Evolutionary conservation across 2,113 vertebrate species (phyloP).

Genomic region (Indicator indicator): DNA sequence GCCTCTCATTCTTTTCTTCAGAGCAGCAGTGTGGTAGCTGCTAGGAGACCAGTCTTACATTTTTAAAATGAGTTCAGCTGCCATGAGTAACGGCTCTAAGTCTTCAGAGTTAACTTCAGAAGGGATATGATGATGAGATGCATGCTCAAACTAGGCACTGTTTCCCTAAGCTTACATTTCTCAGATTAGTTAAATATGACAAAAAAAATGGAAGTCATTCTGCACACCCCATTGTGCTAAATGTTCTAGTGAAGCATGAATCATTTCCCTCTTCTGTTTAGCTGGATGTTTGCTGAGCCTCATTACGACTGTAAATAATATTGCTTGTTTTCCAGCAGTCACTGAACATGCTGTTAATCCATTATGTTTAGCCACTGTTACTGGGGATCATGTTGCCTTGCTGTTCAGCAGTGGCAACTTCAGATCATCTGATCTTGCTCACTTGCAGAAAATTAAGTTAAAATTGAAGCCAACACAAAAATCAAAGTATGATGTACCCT

Average conservation of each 20-base stretch:
- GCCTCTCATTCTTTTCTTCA: background rate
- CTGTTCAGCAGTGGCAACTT: background rate
- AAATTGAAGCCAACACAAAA: background rate
- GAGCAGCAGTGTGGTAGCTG: background rate
- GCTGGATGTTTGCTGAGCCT: conserved; percentile 17
- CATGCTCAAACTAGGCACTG: background rate
- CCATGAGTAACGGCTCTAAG: background rate
- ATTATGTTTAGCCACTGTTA: background rate
- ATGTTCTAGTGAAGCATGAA: background rate
- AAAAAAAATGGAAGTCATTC: background rate
- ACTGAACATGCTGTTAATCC: background rate
- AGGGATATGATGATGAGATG: background rate
- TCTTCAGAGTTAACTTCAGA: background rate
- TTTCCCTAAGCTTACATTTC: background rate
- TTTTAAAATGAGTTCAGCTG: background rate
- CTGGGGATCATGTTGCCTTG: background rate
- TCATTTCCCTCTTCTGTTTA: background rate
- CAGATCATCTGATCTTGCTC: background rate
- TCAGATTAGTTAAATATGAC: background rate
- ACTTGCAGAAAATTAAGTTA: background rate
- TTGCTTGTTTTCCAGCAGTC: conserved; percentile 4
- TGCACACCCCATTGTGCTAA: background rate
- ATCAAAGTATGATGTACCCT: background rate
- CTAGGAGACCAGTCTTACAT: background rate
- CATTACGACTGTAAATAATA: background rate